phyloP scores from a whole-genome alignment of 2,888 invertebrate genomes.

The Pegoplata infirma region DNA sequence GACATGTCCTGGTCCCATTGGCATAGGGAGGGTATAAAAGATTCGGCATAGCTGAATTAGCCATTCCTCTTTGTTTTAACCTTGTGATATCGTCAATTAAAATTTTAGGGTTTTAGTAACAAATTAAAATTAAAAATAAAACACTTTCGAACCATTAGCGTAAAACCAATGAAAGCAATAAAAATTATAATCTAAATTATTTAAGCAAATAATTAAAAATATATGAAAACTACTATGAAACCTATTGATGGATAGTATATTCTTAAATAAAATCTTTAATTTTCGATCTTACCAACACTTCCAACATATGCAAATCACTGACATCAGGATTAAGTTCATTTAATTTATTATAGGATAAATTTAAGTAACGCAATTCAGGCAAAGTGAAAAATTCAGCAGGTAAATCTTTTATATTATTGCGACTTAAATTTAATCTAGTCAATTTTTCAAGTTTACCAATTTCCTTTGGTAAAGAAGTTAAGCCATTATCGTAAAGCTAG shows the following conservation, averaged over 20 bases:
- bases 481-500: constrained; percentile 91
- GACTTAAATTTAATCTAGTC: constrained; percentile 83
- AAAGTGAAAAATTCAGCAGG: constrained; percentile 85
- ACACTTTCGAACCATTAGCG: too few relatives aligned
- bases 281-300: constrained; percentile 81
- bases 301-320: constrained; percentile 88
- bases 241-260: too few relatives aligned
- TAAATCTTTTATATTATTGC: constrained; percentile 83
- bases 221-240: too few relatives aligned
- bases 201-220: background rate
- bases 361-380: constrained; percentile 84
- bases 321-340: constrained; percentile 84
- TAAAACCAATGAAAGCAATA: too few relatives aligned
- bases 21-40: too few relatives aligned
- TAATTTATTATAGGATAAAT: constrained; percentile 87
- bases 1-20: too few relatives aligned
- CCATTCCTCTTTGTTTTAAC: too few relatives aligned
- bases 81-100: too few relatives aligned
- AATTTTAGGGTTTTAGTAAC: too few relatives aligned
- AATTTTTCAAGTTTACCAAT: constrained; percentile 85
- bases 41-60: too few relatives aligned
- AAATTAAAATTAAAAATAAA: too few relatives aligned
- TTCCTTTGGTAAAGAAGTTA: constrained; percentile 85
- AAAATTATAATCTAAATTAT: background rate
- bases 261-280: background rate